Percentiles rank a stretch among this genome's conserved stretches.
phyloP scores from a whole-genome alignment of 2,797 vertebrate species.

The Cheracebus regulus region DNA sequence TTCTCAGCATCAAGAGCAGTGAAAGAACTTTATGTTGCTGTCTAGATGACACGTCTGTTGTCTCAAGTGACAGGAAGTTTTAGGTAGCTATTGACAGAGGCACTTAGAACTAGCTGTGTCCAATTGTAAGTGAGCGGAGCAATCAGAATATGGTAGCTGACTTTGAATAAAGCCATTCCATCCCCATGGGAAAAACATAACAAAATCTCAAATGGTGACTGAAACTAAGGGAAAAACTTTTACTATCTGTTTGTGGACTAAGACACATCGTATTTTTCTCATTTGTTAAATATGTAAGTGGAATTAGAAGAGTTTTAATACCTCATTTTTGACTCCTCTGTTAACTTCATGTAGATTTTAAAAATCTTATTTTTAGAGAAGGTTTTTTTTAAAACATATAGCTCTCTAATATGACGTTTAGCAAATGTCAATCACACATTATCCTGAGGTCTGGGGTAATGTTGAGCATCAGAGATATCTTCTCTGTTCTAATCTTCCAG shows the following conservation, averaged over 20 bases:
- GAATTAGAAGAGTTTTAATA: constrained; percentile 21
- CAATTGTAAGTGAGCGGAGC: constrained; percentile 15
- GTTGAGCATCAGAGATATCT: background rate
- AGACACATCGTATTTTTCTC: constrained; percentile 22
- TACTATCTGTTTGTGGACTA: background rate
- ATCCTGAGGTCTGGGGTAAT: background rate
- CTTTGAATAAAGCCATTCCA: background rate
- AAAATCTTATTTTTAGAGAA: background rate
- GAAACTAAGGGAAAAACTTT: constrained; percentile 4
- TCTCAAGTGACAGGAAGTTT: background rate
- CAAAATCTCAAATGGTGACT: constrained; percentile 15
- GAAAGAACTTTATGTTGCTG: background rate
- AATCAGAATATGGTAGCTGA: constrained; percentile 54
- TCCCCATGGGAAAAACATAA: background rate
- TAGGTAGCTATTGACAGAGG: constrained; percentile 11
- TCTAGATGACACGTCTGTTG: background rate
- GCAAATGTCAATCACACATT: background rate
- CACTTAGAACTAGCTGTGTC: background rate
- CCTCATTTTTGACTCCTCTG: background rate
- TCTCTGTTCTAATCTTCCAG: background rate
- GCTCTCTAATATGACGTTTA: background rate
- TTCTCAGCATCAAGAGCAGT: background rate
- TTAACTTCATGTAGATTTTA: background rate
- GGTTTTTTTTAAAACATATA: background rate
- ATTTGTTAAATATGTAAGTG: constrained; percentile 41